Conservation (phyloP, 2,888 invertebrate species). For the Aelia acuminata region DNA sequence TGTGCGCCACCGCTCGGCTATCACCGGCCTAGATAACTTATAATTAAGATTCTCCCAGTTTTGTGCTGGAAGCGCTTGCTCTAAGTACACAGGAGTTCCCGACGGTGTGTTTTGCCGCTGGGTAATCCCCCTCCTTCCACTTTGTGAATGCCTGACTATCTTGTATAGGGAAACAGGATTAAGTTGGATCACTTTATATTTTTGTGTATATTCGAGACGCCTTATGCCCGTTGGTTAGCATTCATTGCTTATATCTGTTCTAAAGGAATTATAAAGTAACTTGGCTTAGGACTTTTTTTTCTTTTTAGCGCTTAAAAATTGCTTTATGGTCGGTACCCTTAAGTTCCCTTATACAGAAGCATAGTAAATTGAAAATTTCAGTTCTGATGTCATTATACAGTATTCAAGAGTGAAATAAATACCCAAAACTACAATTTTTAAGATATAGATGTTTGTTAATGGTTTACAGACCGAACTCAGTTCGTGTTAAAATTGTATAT, state of each 20-base stretch:
- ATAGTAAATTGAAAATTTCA: too few relatives aligned
- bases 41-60: not conserved
- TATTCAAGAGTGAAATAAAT: too few relatives aligned
- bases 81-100: not conserved
- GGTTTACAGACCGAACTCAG: too few relatives aligned
- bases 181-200: not conserved
- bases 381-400: too few relatives aligned
- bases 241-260: not conserved
- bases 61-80: not conserved
- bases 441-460: too few relatives aligned
- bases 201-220: not conserved
- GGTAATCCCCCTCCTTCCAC: not conserved
- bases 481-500: too few relatives aligned
- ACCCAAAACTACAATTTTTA: too few relatives aligned
- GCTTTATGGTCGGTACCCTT: not conserved
- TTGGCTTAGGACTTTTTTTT: not conserved
- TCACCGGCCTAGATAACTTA: too few relatives aligned
- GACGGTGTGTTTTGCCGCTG: not conserved
- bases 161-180: not conserved
- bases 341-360: too few relatives aligned
- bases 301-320: not conserved
- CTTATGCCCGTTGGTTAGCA: not conserved
- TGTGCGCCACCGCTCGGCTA: too few relatives aligned
- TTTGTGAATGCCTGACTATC: slow-evolving; percentile 35
- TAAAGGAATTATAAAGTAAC: not conserved